Evolutionary conservation across 2,113 vertebrate species (phyloP).

Genomic region (Axis porcinus): DNA sequence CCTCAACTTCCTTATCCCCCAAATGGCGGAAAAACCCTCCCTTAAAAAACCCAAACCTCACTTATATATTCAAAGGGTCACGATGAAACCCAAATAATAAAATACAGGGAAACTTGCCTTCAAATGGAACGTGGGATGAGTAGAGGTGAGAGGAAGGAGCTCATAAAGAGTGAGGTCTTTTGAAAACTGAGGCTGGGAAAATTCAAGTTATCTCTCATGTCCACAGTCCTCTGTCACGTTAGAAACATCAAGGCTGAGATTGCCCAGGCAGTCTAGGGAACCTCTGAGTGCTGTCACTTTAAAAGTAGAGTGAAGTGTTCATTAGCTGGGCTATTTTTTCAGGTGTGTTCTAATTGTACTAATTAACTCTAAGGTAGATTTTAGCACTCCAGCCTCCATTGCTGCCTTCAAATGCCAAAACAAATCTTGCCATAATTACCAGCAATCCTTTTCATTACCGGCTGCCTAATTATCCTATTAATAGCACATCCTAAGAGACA

Average conservation of each 20-base stretch:
- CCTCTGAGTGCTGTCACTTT: conserved; percentile 50
- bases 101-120: background rate
- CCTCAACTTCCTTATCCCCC: background rate
- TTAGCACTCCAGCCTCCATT: conserved; percentile 92
- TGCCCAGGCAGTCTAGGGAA: accelerated
- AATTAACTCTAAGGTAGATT: conserved; percentile 96
- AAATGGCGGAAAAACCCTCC: background rate
- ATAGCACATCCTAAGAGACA: conserved; percentile 97
- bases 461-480: conserved; percentile 99
- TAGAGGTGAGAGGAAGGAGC: background rate
- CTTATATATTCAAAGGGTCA: background rate
- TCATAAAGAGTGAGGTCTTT: background rate
- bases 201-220: background rate
- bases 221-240: background rate
- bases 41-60: background rate
- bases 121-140: background rate
- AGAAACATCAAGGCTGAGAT: background rate
- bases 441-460: conserved; percentile 98
- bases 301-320: conserved; percentile 63
- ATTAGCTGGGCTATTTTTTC: conserved; percentile 85
- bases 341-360: conserved; percentile 90
- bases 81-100: background rate
- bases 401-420: conserved; percentile 95
- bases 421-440: conserved; percentile 99
- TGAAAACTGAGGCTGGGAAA: background rate